Conservation (phyloP, 2,113 vertebrate species). For the Ophiodon elongatus region DNA sequence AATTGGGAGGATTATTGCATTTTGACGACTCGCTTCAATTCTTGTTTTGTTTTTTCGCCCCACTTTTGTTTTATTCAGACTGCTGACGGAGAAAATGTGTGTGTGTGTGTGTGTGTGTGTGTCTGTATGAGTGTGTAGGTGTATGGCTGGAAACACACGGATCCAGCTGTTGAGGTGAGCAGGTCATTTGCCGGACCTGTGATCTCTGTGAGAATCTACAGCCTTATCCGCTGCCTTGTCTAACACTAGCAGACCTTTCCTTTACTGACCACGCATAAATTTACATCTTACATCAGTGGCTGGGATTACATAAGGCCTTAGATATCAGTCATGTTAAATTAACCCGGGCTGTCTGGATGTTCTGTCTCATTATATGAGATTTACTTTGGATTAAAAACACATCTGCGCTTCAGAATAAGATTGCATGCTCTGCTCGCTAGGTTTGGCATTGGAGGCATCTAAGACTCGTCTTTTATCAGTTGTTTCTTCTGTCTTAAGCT, state of each 20-base stretch:
- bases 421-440: background rate
- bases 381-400: slow-evolving; percentile 36
- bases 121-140: background rate
- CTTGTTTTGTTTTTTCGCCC: background rate
- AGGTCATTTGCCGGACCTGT: slow-evolving; percentile 34
- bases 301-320: slow-evolving; percentile 29
- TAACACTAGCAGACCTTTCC: slow-evolving; percentile 22
- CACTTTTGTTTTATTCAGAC: slow-evolving; percentile 11
- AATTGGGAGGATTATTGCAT: slow-evolving; percentile 65
- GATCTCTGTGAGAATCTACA: slow-evolving; percentile 21
- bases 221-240: background rate
- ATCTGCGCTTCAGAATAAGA: slow-evolving; percentile 16
- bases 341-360: slow-evolving; percentile 18
- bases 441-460: background rate
- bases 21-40: slow-evolving; percentile 55
- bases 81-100: slow-evolving; percentile 2
- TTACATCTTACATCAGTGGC: slow-evolving; percentile 23
- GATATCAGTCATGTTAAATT: slow-evolving; percentile 27
- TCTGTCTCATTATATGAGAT: slow-evolving; percentile 9
- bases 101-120: background rate
- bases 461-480: background rate
- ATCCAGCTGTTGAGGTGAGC: slow-evolving; percentile 61
- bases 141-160: background rate
- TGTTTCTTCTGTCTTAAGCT: background rate
- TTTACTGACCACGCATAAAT: slow-evolving; percentile 21